Conservation (phyloP, 2,888 invertebrate species). For the Cheilosia scutellata region DNA sequence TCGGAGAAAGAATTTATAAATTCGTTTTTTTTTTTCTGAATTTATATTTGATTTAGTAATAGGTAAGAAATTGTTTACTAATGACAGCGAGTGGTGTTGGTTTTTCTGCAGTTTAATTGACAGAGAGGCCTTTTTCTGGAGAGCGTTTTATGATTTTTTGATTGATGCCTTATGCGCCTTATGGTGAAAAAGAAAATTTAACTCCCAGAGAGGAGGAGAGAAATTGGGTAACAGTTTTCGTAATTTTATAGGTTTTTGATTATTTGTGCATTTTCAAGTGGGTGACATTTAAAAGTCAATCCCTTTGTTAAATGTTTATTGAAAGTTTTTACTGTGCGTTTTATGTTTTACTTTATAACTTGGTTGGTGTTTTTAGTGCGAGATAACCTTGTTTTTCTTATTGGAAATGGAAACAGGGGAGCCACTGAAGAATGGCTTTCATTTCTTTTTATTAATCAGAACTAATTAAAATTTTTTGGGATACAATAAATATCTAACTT, state of each 20-base stretch:
- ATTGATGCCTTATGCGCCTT: neutral
- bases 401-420: no score
- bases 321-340: conserved; percentile 5
- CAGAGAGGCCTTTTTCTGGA: no score
- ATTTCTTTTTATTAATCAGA: no score
- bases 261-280: conserved; percentile 11
- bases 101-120: neutral
- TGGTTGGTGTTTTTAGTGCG: no score
- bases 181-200: neutral
- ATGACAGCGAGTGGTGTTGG: neutral
- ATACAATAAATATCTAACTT: no score
- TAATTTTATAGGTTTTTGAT: neutral
- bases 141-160: conserved; percentile 3
- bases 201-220: neutral
- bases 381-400: no score
- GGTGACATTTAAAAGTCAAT: neutral
- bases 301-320: neutral
- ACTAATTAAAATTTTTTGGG: no score
- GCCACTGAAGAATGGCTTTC: no score
- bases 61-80: conserved; percentile 13
- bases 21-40: neutral
- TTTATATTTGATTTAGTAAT: conserved; percentile 39
- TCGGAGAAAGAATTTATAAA: conserved; percentile 10
- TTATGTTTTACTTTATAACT: no score
- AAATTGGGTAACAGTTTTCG: neutral